Conservation (phyloP, 2,797 vertebrate genomes). For the Pseudocheirus occidentalis region DNA sequence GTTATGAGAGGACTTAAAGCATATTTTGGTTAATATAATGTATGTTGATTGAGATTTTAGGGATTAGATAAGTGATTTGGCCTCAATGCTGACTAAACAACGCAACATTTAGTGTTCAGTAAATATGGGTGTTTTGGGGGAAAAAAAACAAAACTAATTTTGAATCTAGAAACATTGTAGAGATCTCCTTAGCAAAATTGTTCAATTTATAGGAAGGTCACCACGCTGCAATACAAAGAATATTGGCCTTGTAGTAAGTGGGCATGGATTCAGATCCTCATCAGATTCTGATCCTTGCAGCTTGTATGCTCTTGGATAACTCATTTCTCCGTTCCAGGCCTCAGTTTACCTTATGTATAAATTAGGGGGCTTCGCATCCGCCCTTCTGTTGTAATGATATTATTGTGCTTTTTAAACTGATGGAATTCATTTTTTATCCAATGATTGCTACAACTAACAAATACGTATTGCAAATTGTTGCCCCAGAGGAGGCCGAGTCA, state of each 20-base stretch:
- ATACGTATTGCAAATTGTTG: not conserved
- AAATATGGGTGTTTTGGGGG: constrained; percentile 32
- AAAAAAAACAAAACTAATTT: constrained; percentile 1
- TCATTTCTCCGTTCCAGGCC: not conserved
- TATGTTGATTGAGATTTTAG: constrained; percentile 68
- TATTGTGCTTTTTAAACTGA: not conserved
- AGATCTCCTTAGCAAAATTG: not conserved
- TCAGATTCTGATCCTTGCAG: not conserved
- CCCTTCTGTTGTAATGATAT: not conserved
- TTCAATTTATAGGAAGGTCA: constrained; percentile 2
- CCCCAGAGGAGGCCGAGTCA: not conserved
- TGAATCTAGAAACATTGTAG: not conserved
- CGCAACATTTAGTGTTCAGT: constrained; percentile 39
- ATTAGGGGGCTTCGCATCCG: not conserved
- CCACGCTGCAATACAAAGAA: not conserved
- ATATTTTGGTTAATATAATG: constrained; percentile 61
- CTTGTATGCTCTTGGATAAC: not conserved
- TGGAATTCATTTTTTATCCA: not conserved
- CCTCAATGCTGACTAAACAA: constrained; percentile 30
- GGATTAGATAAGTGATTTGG: constrained; percentile 59
- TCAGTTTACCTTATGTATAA: not conserved
- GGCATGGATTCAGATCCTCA: not conserved
- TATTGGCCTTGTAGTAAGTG: not conserved
- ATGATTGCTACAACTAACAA: not conserved
- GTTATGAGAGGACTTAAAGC: constrained; percentile 60